Conservation (phyloP, 1,140 invertebrate species). For the Charaxes varanes region DNA sequence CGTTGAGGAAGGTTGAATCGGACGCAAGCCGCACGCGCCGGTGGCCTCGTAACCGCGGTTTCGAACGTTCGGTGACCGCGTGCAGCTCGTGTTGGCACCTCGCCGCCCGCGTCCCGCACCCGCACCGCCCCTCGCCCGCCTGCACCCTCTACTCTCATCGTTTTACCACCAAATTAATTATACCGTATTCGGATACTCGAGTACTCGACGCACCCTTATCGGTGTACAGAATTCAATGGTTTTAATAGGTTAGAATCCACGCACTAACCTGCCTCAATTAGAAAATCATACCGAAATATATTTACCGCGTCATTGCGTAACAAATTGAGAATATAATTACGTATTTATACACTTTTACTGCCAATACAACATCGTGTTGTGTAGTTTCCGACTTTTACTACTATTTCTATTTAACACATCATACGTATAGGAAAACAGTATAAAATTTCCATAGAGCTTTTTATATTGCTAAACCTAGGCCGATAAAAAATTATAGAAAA, state of each 20-base stretch:
- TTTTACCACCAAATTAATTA: constrained; percentile 14
- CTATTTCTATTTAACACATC: too few species aligned
- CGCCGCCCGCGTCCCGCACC: constrained; percentile 35
- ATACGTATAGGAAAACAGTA: too few species aligned
- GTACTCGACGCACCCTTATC: constrained; percentile 7
- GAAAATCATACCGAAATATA: constrained; percentile 21
- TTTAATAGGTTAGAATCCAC: constrained; percentile 21
- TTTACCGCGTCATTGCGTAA: constrained; percentile 13
- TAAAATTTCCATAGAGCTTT: too few species aligned
- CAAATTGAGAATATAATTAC: neutral
- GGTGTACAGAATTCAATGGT: constrained; percentile 13
- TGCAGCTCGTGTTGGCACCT: constrained; percentile 57
- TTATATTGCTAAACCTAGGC: too few species aligned
- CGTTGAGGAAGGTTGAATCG: constrained; percentile 70
- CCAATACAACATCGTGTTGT: too few species aligned
- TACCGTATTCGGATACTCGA: constrained; percentile 6
- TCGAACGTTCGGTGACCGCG: constrained; percentile 63
- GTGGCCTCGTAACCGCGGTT: constrained; percentile 51
- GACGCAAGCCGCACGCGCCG: constrained; percentile 53
- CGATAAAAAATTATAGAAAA: too few species aligned
- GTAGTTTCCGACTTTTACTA: too few species aligned
- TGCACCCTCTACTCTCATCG: constrained; percentile 21
- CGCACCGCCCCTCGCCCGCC: constrained; percentile 23
- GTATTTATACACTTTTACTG: too few species aligned
- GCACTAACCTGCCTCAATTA: constrained; percentile 32